Conservation (phyloP, 1,140 invertebrate species). For the Brachionus koreanus region DNA sequence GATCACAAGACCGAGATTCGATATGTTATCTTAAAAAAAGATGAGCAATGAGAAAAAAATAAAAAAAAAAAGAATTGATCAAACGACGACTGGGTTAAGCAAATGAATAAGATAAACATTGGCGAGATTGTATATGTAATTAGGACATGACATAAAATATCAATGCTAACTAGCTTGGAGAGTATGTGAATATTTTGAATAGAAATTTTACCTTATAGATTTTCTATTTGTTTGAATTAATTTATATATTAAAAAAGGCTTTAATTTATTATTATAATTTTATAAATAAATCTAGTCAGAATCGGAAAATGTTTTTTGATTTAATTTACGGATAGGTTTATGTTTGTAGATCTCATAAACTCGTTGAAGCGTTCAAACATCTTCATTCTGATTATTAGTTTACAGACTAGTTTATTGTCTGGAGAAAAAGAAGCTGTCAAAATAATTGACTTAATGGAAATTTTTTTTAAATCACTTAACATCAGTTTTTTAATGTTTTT, state of each 20-base stretch:
- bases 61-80: neutral
- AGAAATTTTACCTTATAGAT: slow-evolving; percentile 17
- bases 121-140: neutral
- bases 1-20: slow-evolving; percentile 22
- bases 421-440: neutral
- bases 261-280: slow-evolving; percentile 41
- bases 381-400: neutral
- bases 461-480: no score
- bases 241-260: neutral
- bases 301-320: neutral
- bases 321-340: neutral
- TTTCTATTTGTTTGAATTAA: neutral
- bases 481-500: no score
- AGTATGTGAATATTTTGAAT: neutral
- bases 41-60: slow-evolving; percentile 8
- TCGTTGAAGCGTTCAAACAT: neutral
- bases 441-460: neutral
- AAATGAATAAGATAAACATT: neutral
- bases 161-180: neutral
- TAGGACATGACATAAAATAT: slow-evolving; percentile 41
- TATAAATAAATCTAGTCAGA: neutral
- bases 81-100: neutral
- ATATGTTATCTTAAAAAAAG: neutral
- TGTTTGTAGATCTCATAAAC: neutral
- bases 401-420: slow-evolving; percentile 21